Percentiles rank a stretch among this genome's conserved stretches.
Conservation (phyloP, 2,113 vertebrate species). For the Dicerorhinus sumatrensis region DNA sequence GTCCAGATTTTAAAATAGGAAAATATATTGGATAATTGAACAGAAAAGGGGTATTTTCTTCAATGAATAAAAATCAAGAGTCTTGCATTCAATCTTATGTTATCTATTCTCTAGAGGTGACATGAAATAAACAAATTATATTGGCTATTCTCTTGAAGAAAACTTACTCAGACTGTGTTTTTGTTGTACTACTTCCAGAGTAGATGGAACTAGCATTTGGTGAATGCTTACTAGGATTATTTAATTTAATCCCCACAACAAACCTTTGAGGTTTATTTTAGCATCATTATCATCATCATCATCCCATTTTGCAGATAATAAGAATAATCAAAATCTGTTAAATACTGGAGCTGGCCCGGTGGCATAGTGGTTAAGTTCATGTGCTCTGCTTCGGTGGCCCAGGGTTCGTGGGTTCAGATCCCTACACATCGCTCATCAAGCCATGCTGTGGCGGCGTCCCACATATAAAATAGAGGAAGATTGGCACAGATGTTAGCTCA, state of each 20-base stretch:
- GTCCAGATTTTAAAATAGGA: slow-evolving; percentile 54
- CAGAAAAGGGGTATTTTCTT: slow-evolving; percentile 22
- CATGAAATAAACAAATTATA: neutral
- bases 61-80: slow-evolving; percentile 52
- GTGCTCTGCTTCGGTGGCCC: too few species aligned
- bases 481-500: too few species aligned
- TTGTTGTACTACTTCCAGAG: neutral
- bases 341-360: too few species aligned
- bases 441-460: too few species aligned
- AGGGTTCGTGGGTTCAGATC: too few species aligned
- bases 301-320: slow-evolving; percentile 7
- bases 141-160: neutral
- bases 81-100: neutral
- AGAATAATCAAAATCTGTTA: neutral
- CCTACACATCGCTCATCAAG: too few species aligned
- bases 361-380: too few species aligned
- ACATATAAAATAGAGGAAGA: too few species aligned
- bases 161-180: neutral
- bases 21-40: slow-evolving; percentile 42
- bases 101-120: neutral
- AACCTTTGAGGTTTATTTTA: neutral
- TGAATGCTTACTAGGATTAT: neutral
- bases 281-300: neutral
- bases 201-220: neutral
- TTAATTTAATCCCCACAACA: slow-evolving; percentile 14